Evolutionary conservation across 2,888 invertebrate genomes (phyloP), one percentile per base, ranked within the genome.

Genomic region (Calameuta idolon): DNA sequence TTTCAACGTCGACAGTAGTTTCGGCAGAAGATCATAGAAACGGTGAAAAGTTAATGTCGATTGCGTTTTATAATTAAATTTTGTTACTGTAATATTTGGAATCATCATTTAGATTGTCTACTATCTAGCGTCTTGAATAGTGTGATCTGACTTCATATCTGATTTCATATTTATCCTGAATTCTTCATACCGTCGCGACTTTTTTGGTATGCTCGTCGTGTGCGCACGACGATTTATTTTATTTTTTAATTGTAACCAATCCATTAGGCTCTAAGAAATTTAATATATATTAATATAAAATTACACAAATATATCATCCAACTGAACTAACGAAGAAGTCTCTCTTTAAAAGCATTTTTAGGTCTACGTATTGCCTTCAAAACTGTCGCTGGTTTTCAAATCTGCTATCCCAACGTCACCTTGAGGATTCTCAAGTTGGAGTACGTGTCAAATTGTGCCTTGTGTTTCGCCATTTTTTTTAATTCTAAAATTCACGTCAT

Each of bases 221-320:
- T 9, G 34, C 15, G 33, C 71, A 34, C 15, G 31, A 31, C 33
- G 71, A 30, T 33, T 71, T 71, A 31, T 55, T 31, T 71, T 71
- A 71, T 79, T 83, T 83, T 86, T 82, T 80, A 85, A 82, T 85
- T 83, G 83, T 83, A 86, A 85, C 83, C 84, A 83, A 84, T 85
- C 83, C 84, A 83, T 84, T 88, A 87, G 86, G 15, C 71, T 75
- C 79, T 88, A 89, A 89, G 89, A 89, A 88, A 88, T 89, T 85
- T 89, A 88, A 89, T 88, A 89, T 89, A 87, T 84, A 85, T 86
- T 82, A 78, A 84, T 80, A 82, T 84, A 76, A 82, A 85, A 85
- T 83, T 80, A 83, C 37, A 77, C 82, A 83, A 84, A 81, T 85
- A 85, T 83, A 85, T 84, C 77, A 82, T 84, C 82, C 83, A 84